Conservation (phyloP, 1,140 invertebrate genomes). For the Wasmannia auropunctata region DNA sequence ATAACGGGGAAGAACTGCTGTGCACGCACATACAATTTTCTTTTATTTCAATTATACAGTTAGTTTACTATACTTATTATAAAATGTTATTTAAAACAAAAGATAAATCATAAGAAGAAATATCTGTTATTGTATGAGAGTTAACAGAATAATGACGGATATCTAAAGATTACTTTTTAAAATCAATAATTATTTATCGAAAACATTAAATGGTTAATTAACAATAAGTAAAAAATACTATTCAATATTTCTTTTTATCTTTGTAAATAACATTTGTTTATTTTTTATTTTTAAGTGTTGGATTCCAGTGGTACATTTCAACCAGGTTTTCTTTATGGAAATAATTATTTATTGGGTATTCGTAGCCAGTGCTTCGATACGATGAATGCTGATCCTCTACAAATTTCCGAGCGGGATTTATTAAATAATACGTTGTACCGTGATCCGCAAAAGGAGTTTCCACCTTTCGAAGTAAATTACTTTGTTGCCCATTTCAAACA, state of each 20-base stretch:
- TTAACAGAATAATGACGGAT: too few relatives aligned
- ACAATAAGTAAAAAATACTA: background rate
- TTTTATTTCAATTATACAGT: too few relatives aligned
- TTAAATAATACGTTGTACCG: constrained; percentile 76
- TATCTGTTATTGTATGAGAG: background rate
- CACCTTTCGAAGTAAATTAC: constrained; percentile 83
- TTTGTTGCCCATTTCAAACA: constrained; percentile 80
- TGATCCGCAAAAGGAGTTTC: constrained; percentile 77
- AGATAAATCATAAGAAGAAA: background rate
- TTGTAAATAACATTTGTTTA: background rate
- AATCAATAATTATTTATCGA: background rate
- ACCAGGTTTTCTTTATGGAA: constrained; percentile 83
- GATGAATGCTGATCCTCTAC: constrained; percentile 68
- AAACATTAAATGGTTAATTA: background rate
- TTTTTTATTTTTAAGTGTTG: constrained; percentile 78
- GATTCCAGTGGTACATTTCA: constrained; percentile 84
- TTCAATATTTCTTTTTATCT: background rate
- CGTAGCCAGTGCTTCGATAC: constrained; percentile 80
- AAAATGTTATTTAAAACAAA: background rate
- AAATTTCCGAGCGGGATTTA: constrained; percentile 64
- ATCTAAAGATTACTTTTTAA: background rate
- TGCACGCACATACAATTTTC: too few relatives aligned
- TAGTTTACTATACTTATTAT: background rate
- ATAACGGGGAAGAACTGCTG: too few relatives aligned
- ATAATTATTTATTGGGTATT: constrained; percentile 85